These are phyloP conservation scores for Anthrax anthrax DNA, from an alignment of 2,888 invertebrate species.

Conservation along the genomic window DNA sequence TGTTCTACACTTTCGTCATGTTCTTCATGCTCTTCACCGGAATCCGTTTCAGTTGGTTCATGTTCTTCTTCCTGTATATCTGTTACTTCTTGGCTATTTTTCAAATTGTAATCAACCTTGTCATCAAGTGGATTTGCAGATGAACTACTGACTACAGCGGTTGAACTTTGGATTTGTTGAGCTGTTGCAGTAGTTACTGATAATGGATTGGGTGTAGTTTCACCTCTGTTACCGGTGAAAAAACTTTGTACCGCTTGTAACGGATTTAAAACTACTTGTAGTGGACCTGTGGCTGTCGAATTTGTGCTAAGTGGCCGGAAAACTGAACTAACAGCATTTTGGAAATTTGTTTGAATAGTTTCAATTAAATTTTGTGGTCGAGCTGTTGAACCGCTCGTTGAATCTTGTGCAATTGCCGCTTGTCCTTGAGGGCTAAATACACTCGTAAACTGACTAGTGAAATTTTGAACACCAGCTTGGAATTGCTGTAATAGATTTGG, in stretches of 20 bases:
- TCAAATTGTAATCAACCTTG: conserved; percentile 6
- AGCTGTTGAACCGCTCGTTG: background rate
- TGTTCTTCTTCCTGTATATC: background rate
- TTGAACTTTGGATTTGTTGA: background rate
- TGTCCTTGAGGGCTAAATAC: conserved; percentile 5
- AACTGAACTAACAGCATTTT: conserved; percentile 7
- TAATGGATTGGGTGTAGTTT: background rate
- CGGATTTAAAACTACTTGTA: conserved; percentile 3
- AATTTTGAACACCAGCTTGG: conserved; percentile 10
- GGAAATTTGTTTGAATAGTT: conserved; percentile 7
- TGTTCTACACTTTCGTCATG: background rate
- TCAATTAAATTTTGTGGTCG: conserved; percentile 9
- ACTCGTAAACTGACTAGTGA: conserved; percentile 8
- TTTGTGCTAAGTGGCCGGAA: conserved; percentile 5
- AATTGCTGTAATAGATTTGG: conserved; percentile 6
- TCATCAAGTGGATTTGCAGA: conserved; percentile 4
- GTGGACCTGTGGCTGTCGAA: background rate
- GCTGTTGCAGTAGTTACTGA: background rate
- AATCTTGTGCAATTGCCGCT: background rate
- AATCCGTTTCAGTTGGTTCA: too few relatives aligned
- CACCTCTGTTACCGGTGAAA: conserved; percentile 6
- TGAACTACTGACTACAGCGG: background rate
- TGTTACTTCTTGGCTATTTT: conserved; percentile 5
- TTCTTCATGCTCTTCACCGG: background rate
- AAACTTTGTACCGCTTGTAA: conserved; percentile 9